A percentile compares a stretch with the other conserved stretches of the same genome.
These are phyloP conservation scores for Tyrophagus putrescentiae DNA, from an alignment of 1,140 invertebrate genomes.

Conservation along the genomic window DNA sequence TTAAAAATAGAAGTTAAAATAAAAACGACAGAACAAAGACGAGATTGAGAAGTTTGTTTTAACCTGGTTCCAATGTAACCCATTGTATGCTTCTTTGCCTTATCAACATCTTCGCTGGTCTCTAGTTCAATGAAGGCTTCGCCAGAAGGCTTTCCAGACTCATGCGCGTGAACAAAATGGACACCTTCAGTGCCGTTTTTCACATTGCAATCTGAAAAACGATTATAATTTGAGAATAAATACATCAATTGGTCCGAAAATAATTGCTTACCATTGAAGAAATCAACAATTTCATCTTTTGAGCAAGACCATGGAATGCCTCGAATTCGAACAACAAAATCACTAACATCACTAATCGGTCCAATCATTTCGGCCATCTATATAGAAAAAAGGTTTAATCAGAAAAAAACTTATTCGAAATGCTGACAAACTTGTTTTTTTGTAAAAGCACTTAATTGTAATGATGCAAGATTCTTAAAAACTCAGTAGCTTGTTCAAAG, in stretches of 20 bases:
- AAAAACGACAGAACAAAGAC: neutral
- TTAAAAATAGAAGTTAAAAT: conserved; percentile 6
- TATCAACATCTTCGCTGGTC: conserved; percentile 57
- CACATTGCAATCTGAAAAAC: conserved; percentile 40
- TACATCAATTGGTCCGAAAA: conserved; percentile 6
- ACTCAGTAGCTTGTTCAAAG: too few species aligned
- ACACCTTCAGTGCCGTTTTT: conserved; percentile 56
- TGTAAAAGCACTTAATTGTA: too few species aligned
- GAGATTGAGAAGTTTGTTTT: neutral
- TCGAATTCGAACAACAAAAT: conserved; percentile 51
- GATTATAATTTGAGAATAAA: conserved; percentile 12
- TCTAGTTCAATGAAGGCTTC: conserved; percentile 78
- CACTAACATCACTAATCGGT: conserved; percentile 35
- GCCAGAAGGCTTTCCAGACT: conserved; percentile 76
- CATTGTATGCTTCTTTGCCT: conserved; percentile 65
- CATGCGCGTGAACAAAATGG: conserved; percentile 68
- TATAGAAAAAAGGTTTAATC: too few species aligned
- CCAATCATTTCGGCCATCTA: neutral
- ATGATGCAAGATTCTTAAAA: too few species aligned
- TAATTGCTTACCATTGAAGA: conserved; percentile 41
- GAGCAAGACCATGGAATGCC: conserved; percentile 90
- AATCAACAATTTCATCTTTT: conserved; percentile 67
- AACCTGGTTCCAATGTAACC: conserved; percentile 63
- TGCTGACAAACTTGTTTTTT: too few species aligned
- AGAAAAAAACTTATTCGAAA: too few species aligned